Evolutionary conservation across 2,113 vertebrate genomes (phyloP).

Genomic region (Hippocampus guttulatus): DNA sequence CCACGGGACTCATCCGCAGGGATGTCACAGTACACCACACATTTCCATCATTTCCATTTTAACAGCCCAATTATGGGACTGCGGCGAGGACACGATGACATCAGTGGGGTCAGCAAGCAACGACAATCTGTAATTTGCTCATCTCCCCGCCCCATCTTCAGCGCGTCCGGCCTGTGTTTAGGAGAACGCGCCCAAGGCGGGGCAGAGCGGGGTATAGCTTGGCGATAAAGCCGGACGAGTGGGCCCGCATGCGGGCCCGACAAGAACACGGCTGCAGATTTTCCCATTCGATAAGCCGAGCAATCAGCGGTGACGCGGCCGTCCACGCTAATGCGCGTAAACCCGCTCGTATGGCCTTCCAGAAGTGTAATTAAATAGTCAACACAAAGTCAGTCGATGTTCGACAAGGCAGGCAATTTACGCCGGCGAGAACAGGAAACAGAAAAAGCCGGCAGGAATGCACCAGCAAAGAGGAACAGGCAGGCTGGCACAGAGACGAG

Average conservation of each 20-base stretch:
- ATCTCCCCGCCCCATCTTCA: conserved; percentile 22
- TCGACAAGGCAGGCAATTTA: not conserved
- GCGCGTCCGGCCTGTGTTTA: conserved; percentile 25
- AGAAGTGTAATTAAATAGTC: not conserved
- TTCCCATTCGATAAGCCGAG: conserved; percentile 68
- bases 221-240: conserved; percentile 58
- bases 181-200: conserved; percentile 42
- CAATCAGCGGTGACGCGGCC: conserved; percentile 12
- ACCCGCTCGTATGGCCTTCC: not conserved
- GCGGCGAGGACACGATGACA: conserved; percentile 18
- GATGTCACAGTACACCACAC: conserved; percentile 2
- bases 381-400: not conserved
- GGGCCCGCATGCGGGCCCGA: conserved; percentile 34
- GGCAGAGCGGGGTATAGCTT: conserved; percentile 36
- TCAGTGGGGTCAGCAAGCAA: conserved; percentile 24
- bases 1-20: not conserved
- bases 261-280: conserved; percentile 63
- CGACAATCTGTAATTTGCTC: conserved; percentile 36
- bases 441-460: not conserved
- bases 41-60: conserved; percentile 12
- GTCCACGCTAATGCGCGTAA: conserved; percentile 14
- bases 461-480: not conserved
- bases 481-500: not conserved
- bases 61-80: conserved; percentile 27
- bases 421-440: conserved; percentile 7